Evolutionary conservation across 2,113 vertebrate genomes (phyloP), one percentile per base, ranked within the genome.

Genomic region (Syrmaticus mikado): DNA sequence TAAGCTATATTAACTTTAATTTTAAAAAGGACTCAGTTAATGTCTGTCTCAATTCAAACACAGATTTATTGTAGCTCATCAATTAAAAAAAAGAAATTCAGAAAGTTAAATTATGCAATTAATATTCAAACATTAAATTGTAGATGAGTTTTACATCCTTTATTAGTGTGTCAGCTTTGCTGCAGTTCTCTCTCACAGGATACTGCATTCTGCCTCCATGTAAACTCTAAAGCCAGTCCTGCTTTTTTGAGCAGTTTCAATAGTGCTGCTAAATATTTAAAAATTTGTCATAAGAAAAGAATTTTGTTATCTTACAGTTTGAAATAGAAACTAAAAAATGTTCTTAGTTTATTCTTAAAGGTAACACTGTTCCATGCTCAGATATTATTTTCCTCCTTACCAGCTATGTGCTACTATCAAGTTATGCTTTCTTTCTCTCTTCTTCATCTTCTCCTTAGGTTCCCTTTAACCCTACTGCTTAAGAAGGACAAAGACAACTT

Each of bases 401-500:
- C 45, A 46, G 62, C 28, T 24, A 3, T 6, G 1, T 70, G 81
- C 5, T 3, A 15, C 30, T 86, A 62, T 46, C 57, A 85, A 64
- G 13, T 53, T 67, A 82, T 71, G 41, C 16, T 28, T 62, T 82
- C 71, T 78, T 72, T 84, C 22, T 55, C 25, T 65, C 52, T 36
- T 34, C 45, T 85, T 50, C 34, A 82, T 74, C 43, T 77, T 34
- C 64, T 90, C 43, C 62, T 58, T 58, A 52, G 67, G 67, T 89
- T 50, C 52, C 38, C 81, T 95, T 97, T 96, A 96, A 86, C 60
- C 43, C 41, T 92, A 72, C 70, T 96, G 70, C 87, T 97, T 91
- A 95, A 91, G 92, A 97, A 97, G 91, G 86, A 97, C 97, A 97
- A 97, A 97, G 87, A 89, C 70, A 94, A 92, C 96, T 95, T 93